Evolutionary conservation across 2,888 invertebrate genomes (phyloP).

Genomic region (Polyommatus iphigenia): DNA sequence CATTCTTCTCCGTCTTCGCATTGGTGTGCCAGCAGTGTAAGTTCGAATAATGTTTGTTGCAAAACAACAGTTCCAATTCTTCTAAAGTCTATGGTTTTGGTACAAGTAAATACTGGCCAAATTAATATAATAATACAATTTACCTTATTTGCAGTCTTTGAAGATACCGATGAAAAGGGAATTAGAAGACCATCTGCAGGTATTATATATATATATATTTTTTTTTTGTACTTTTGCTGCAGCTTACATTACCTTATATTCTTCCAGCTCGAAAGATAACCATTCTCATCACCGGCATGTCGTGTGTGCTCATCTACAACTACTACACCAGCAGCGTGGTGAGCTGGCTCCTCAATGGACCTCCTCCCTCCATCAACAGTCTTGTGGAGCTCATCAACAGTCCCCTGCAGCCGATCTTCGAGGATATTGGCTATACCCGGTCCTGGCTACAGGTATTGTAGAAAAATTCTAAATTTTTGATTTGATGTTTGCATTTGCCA

Average conservation of each 20-base stretch:
- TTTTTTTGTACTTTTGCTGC: too few species aligned
- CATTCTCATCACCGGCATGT: conserved; percentile 61
- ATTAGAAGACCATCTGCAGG: conserved; percentile 51
- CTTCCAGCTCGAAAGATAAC: conserved; percentile 57
- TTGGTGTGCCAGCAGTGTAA: conserved; percentile 61
- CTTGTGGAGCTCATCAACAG: conserved; percentile 72
- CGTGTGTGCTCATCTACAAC: conserved; percentile 74
- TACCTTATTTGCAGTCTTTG: conserved; percentile 55
- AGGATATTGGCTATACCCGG: conserved; percentile 71
- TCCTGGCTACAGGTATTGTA: conserved; percentile 63
- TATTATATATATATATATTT: too few species aligned
- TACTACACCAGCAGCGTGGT: conserved; percentile 82
- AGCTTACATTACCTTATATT: too few species aligned
- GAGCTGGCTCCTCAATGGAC: conserved; percentile 76
- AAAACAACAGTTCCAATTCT: background rate
- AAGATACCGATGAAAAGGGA: conserved; percentile 50
- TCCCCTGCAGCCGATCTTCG: conserved; percentile 69
- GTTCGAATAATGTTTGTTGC: background rate
- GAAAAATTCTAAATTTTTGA: background rate
- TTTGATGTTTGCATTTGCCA: background rate
- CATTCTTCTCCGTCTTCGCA: conserved; percentile 66
- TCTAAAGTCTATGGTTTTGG: too few species aligned
- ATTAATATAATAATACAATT: too few species aligned
- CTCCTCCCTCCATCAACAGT: conserved; percentile 75
- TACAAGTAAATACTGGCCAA: too few species aligned